Base-by-base conservation (phyloP, 2,888 invertebrate genomes). In the Netelia virgata region DNA sequence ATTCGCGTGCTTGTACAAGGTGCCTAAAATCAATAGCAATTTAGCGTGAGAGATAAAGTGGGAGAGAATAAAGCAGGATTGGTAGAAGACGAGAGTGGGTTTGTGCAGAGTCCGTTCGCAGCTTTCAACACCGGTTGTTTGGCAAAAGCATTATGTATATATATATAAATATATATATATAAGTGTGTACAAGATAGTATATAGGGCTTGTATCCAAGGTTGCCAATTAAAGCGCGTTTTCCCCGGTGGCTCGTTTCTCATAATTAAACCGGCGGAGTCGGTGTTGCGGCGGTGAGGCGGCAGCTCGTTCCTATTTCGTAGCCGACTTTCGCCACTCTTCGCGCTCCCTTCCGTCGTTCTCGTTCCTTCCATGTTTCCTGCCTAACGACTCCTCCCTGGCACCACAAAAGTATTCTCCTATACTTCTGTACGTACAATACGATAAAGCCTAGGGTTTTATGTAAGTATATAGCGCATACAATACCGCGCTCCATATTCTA, bases 171-270 rank as follows among this genome's bases (percentile, higher is more conserved):
- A 72, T 61, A 28, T 43, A 70, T 55, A 55, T 78, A 43, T 16
- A 59, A 36, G 66, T 55, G n/a, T 36, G n/a, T 16, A 59, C 14
- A 47, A 43, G 50, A 64, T n/a, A 68, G 55, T 50, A 76, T 66
- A 43, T 70, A 81, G 75, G 83, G 64, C 72, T 75, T 81, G 83
- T 83, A 84, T 86, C 80, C 84, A 85, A 83, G 78, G 81, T 83
- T 83, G 81, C 85, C 86, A 86, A 86, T 86, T 86, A 86, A 83
- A 86, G 75, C 77, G 57, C 80, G 76, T 82, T 78, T 74, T 86
- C 82, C 82, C 84, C 69, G 78, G 79, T 85, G 83, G 81, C 83
- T 85, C 86, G 85, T 86, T 86, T 86, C 86, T 86, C 86, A 86
- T 86, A 86, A 86, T 86, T 86, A 86, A 86, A 85, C 85, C 76